These are phyloP conservation scores for Aleiodes leptofemur DNA, from an alignment of 2,888 invertebrate species.

Conservation along the genomic window DNA sequence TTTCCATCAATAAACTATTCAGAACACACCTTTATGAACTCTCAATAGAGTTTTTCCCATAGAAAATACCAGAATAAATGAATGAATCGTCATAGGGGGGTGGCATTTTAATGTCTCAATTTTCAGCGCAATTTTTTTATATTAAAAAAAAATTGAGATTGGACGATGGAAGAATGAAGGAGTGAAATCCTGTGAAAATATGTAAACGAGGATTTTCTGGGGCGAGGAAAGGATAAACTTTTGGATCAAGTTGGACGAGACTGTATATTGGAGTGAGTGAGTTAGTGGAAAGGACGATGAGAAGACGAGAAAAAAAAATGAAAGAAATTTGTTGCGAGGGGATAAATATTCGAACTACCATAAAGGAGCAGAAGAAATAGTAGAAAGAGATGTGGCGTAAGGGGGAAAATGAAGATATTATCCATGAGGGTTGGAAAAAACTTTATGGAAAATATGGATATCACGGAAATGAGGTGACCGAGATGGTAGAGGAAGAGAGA, in stretches of 20 bases:
- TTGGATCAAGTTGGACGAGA: slow-evolving; percentile 35
- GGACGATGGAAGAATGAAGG: slow-evolving; percentile 34
- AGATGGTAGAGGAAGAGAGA: not conserved
- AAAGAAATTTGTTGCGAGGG: slow-evolving; percentile 13
- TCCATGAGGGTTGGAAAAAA: slow-evolving; percentile 28
- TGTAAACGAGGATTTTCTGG: slow-evolving; percentile 39
- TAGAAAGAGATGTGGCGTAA: not conserved
- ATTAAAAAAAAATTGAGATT: slow-evolving; percentile 31
- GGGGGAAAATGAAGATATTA: slow-evolving; percentile 9
- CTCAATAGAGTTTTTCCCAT: not conserved
- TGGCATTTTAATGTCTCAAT: slow-evolving; percentile 1
- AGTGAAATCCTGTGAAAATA: slow-evolving; percentile 40
- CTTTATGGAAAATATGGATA: slow-evolving; percentile 34
- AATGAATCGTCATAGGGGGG: not conserved
- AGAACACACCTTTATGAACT: not conserved
- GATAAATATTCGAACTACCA: slow-evolving; percentile 35
- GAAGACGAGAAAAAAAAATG: slow-evolving; percentile 8
- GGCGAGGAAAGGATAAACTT: slow-evolving; percentile 34
- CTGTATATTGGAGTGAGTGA: slow-evolving; percentile 14
- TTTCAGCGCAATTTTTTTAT: not conserved
- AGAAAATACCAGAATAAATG: not conserved
- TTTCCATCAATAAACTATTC: not conserved
- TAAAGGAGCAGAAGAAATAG: not conserved
- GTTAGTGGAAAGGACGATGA: slow-evolving; percentile 5
- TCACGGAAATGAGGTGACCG: slow-evolving; percentile 1